A percentile compares a stretch with the other conserved stretches of the same genome.
Conservation (phyloP, 2,888 invertebrate genomes). For the Phaonia tiefii region DNA sequence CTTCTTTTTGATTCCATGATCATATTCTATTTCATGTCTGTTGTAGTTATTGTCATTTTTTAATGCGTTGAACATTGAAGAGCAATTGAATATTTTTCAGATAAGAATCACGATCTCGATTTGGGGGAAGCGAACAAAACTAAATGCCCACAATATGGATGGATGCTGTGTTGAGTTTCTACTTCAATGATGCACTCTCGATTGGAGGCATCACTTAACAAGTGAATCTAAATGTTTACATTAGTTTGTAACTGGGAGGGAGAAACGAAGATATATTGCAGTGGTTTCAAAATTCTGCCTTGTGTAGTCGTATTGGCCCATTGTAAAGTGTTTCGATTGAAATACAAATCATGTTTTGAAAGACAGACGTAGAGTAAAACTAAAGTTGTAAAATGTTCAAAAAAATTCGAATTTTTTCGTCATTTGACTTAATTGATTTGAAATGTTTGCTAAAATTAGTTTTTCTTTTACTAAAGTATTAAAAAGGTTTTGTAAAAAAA, state of each 20-base stretch:
- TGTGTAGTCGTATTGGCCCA: background rate
- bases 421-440: too few species aligned
- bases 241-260: background rate
- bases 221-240: conserved; percentile 35
- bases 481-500: too few species aligned
- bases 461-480: too few species aligned
- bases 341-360: background rate
- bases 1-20: too few species aligned
- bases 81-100: conserved; percentile 51
- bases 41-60: background rate
- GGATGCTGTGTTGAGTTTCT: background rate
- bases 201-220: conserved; percentile 48
- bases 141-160: background rate
- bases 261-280: background rate
- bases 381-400: too few species aligned
- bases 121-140: background rate
- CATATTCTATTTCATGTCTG: conserved; percentile 46
- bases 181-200: conserved; percentile 6
- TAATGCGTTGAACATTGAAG: conserved; percentile 37
- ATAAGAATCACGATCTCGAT: conserved; percentile 50
- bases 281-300: background rate
- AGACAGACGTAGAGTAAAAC: too few species aligned
- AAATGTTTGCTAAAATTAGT: too few species aligned
- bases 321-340: conserved; percentile 20
- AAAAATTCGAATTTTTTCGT: too few species aligned